Percentiles rank a stretch among this genome's conserved stretches.
Evolutionary conservation across 2,888 invertebrate genomes (phyloP).

Genomic region (Polyommatus icarus): DNA sequence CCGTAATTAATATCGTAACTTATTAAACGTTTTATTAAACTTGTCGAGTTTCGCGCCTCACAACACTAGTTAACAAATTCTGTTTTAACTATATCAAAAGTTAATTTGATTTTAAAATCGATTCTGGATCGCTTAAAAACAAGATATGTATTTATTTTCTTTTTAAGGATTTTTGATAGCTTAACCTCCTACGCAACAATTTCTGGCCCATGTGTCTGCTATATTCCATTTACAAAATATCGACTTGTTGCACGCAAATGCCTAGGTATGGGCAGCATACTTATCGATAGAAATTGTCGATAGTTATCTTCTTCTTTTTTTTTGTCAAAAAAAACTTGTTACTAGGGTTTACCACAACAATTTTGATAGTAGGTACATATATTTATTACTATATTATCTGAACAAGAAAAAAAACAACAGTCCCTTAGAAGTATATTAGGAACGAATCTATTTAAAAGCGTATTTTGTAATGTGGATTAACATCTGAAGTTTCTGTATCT

Average conservation of each 20-base stretch:
- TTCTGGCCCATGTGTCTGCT: background rate
- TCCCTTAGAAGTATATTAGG: no score
- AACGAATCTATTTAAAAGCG: no score
- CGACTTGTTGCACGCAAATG: background rate
- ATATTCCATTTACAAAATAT: background rate
- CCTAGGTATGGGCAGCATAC: background rate
- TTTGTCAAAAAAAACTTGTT: background rate
- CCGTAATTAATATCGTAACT: conserved; percentile 79
- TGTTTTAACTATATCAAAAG: conserved; percentile 19
- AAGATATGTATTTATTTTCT: background rate
- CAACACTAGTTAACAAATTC: conserved; percentile 30
- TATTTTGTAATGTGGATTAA: no score
- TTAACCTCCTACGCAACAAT: background rate
- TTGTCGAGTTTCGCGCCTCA: conserved; percentile 71
- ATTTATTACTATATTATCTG: no score
- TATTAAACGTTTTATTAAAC: conserved; percentile 78
- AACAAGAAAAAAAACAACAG: no score
- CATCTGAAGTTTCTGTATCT: no score
- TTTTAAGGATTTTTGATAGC: background rate
- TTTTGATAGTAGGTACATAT: background rate
- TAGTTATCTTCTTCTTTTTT: background rate
- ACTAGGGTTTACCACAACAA: background rate
- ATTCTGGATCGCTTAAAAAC: background rate
- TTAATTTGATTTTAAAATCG: background rate
- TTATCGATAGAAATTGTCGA: background rate